Evolutionary conservation across 2,797 vertebrate genomes (phyloP).

Genomic region (Myoxocephalus aenaeus): DNA sequence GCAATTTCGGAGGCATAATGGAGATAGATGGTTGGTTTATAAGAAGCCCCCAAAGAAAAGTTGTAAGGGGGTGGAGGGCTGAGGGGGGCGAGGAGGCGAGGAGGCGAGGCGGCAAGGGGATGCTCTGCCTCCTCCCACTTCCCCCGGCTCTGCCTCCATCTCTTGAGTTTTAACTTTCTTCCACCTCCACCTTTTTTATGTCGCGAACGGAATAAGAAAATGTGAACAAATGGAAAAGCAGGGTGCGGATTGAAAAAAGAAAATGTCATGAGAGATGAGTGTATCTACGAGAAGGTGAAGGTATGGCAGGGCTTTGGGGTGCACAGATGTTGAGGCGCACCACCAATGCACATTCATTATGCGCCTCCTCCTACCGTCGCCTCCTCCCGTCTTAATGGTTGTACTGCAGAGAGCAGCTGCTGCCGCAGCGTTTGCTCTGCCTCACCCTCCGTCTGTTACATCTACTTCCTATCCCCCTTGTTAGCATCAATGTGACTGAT

Average conservation of each 20-base stretch:
- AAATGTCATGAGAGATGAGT: conserved; percentile 1
- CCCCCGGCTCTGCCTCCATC: conserved; percentile 21
- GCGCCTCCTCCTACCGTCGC: conserved; percentile 61
- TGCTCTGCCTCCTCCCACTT: conserved; percentile 32
- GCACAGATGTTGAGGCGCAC: conserved; percentile 72
- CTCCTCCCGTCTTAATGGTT: conserved; percentile 74
- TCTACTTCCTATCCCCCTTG: conserved; percentile 60
- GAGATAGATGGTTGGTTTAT: conserved; percentile 87
- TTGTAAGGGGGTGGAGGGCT: conserved; percentile 61
- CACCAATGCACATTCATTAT: conserved; percentile 73
- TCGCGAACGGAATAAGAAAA: conserved; percentile 1
- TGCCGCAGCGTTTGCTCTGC: conserved; percentile 76
- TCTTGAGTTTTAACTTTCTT: conserved; percentile 30
- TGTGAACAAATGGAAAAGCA: conserved; percentile 9
- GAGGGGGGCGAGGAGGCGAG: not conserved
- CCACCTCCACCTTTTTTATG: conserved; percentile 13
- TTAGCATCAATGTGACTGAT: conserved; percentile 54
- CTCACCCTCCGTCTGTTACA: conserved; percentile 67
- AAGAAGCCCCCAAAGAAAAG: conserved; percentile 80
- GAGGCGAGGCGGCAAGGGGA: conserved; percentile 10
- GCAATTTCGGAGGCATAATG: conserved; percentile 85
- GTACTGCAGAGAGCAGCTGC: conserved; percentile 77
- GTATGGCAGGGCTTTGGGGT: conserved; percentile 40
- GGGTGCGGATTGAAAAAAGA: conserved; percentile 1
- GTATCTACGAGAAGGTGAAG: conserved; percentile 29